Conservation (phyloP, 2,113 vertebrate species). For the Elanoides forficatus region DNA sequence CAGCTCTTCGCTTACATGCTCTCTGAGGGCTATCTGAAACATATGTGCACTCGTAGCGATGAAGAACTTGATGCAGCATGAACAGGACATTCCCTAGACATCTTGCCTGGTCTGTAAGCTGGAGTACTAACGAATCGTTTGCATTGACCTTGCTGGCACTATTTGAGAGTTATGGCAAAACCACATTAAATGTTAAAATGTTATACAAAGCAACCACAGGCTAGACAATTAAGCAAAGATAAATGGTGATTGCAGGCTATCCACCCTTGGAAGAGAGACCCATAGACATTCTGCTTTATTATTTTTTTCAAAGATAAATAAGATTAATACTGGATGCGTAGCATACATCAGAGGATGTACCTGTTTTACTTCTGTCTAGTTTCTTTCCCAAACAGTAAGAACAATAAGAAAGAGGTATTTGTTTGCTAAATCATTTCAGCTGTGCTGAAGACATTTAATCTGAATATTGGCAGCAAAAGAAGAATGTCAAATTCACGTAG, state of each 20-base stretch:
- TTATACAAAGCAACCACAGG: not conserved
- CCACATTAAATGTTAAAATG: not conserved
- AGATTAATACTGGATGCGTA: not conserved
- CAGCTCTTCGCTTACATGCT: not conserved
- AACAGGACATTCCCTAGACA: not conserved
- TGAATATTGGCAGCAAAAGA: not conserved
- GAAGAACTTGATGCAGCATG: not conserved
- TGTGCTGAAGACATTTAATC: not conserved
- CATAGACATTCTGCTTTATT: not conserved
- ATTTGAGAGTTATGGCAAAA: not conserved
- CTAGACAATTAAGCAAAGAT: not conserved
- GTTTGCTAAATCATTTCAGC: not conserved
- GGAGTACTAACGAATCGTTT: not conserved
- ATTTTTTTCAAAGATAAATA: not conserved
- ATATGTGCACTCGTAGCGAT: accelerated
- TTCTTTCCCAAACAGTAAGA: not conserved
- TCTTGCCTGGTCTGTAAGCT: not conserved
- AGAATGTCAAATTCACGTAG: not conserved
- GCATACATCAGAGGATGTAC: not conserved
- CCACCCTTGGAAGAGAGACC: too few relatives aligned
- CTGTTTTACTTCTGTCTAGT: not conserved
- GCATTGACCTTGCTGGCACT: not conserved
- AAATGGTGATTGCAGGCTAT: not conserved
- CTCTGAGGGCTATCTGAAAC: not conserved
- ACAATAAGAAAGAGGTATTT: not conserved